These are phyloP conservation scores for Teleogryllus oceanicus DNA, from an alignment of 2,888 invertebrate species.

Conservation along the genomic window DNA sequence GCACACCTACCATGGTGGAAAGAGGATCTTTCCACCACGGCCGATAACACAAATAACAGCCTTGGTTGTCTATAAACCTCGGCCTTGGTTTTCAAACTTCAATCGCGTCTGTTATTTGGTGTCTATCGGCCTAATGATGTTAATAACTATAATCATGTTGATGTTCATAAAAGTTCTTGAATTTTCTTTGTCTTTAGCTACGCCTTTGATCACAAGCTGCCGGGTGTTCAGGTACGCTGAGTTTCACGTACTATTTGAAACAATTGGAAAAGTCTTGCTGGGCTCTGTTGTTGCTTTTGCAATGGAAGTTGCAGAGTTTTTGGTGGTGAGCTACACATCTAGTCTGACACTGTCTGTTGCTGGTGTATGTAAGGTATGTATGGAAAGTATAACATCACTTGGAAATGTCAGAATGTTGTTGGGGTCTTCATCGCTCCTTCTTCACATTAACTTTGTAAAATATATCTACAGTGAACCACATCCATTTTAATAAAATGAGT, in stretches of 20 bases:
- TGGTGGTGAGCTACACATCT: constrained; percentile 89
- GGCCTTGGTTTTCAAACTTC: too few relatives aligned
- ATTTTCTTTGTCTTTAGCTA: constrained; percentile 45
- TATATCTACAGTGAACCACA: background rate
- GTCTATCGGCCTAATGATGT: too few relatives aligned
- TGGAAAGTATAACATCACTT: constrained; percentile 3
- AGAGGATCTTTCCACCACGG: too few relatives aligned
- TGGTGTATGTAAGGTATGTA: constrained; percentile 87
- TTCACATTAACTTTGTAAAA: background rate
- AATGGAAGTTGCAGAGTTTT: constrained; percentile 93
- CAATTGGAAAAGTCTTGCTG: constrained; percentile 59
- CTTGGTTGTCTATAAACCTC: too few relatives aligned
- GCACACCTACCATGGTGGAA: too few relatives aligned
- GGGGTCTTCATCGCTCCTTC: background rate
- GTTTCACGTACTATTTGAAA: constrained; percentile 47
- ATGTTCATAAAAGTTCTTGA: background rate
- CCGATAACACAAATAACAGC: too few relatives aligned
- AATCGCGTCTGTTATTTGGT: too few relatives aligned
- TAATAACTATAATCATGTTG: too few relatives aligned
- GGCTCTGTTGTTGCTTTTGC: constrained; percentile 87
- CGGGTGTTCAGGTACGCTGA: constrained; percentile 51
- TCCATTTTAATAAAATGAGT: background rate
- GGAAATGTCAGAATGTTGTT: constrained; percentile 24
- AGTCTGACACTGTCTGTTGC: constrained; percentile 93
- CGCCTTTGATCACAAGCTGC: constrained; percentile 50